Percentiles rank a stretch among this genome's conserved stretches.
These are phyloP conservation scores for Andrena marginata DNA, from an alignment of 2,888 invertebrate species.

Conservation along the genomic window DNA sequence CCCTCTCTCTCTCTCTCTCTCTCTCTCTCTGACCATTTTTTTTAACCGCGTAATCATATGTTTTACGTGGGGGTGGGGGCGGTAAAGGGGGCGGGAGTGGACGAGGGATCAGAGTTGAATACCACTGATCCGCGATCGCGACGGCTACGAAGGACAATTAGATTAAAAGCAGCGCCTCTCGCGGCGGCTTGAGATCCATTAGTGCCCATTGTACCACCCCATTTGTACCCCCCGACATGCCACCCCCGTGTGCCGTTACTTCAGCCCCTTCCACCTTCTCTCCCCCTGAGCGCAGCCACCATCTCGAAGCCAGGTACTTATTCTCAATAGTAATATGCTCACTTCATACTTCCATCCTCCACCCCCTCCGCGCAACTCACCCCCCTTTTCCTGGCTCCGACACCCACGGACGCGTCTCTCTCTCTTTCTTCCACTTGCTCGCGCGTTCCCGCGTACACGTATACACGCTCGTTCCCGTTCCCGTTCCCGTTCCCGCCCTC, in stretches of 20 bases:
- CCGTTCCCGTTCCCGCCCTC: constrained; percentile 19
- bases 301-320: constrained; percentile 85
- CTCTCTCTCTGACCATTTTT: neutral
- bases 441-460: constrained; percentile 31
- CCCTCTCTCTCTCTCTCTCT: neutral
- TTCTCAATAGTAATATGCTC: constrained; percentile 85
- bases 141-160: constrained; percentile 84
- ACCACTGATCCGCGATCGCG: constrained; percentile 77
- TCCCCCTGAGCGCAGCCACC: constrained; percentile 69
- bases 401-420: constrained; percentile 56
- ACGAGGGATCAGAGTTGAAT: constrained; percentile 73
- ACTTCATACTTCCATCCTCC: constrained; percentile 82
- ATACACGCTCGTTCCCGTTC: constrained; percentile 42
- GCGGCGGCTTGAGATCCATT: constrained; percentile 85
- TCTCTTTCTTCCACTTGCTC: constrained; percentile 33
- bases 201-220: constrained; percentile 85
- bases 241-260: constrained; percentile 74
- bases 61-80: constrained; percentile 30
- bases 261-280: constrained; percentile 73
- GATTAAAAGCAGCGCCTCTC: constrained; percentile 85
- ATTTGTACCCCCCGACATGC: constrained; percentile 81
- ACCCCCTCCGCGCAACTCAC: constrained; percentile 14
- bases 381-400: constrained; percentile 30
- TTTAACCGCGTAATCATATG: constrained; percentile 42
- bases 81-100: constrained; percentile 19